phyloP scores from a whole-genome alignment of 53 echinoderm and acorn worm genomes.

The Glandiceps talaboti region DNA sequence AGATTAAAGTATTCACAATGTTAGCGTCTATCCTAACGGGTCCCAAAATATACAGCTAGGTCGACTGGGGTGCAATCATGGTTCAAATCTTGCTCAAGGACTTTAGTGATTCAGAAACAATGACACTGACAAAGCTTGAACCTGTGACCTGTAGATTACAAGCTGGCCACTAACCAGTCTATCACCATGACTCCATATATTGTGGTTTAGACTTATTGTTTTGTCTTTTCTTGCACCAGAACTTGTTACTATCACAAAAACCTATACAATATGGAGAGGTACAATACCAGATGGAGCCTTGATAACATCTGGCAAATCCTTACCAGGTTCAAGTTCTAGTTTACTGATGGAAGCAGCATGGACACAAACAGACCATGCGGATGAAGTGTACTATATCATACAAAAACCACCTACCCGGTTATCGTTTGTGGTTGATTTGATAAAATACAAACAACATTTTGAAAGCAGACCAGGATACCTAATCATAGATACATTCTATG shows the following conservation, averaged over 20 bases:
- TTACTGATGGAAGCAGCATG: neutral
- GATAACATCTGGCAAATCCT: slow-evolving; percentile 9
- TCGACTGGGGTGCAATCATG: too few species aligned
- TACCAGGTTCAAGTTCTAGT: neutral
- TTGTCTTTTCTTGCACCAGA: too few species aligned
- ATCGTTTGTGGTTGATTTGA: neutral
- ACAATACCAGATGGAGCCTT: slow-evolving; percentile 5
- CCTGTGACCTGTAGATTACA: too few species aligned
- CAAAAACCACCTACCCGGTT: neutral
- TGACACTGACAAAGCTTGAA: too few species aligned
- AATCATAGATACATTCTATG: slow-evolving; percentile 8
- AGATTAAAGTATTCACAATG: too few species aligned
- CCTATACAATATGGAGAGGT: slow-evolving; percentile 15
- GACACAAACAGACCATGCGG: slow-evolving; percentile 2
- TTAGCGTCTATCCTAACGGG: too few species aligned
- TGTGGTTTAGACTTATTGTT: too few species aligned
- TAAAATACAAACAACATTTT: neutral
- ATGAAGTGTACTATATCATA: neutral
- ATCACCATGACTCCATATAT: too few species aligned
- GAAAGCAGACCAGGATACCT: neutral
- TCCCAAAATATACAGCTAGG: too few species aligned
- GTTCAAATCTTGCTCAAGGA: too few species aligned
- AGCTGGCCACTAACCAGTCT: too few species aligned
- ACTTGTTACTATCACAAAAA: slow-evolving; percentile 4
- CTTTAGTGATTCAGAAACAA: too few species aligned